Evolutionary conservation across 2,797 vertebrate species (phyloP).

Genomic region (Neopelma chrysocephalum): DNA sequence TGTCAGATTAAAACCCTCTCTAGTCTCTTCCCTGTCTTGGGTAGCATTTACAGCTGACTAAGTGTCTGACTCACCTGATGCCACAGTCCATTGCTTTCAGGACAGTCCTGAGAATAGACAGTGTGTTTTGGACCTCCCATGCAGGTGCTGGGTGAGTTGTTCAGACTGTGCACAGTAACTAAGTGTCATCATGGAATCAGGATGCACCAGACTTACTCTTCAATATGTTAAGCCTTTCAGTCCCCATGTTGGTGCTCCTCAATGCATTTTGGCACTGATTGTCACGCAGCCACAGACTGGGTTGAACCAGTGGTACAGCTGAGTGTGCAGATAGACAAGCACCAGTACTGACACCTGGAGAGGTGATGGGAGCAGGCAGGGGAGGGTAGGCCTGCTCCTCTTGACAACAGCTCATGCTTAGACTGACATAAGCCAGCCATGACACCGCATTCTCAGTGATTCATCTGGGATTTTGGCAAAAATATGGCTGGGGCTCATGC

Average conservation of each 20-base stretch:
- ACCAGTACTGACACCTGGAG: not conserved
- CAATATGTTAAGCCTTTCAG: not conserved
- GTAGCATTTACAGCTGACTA: not conserved
- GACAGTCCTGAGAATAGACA: not conserved
- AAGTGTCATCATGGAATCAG: not conserved
- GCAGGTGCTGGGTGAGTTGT: not conserved
- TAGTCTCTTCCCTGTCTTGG: not conserved
- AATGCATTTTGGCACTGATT: not conserved
- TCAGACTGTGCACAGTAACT: not conserved
- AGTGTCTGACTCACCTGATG: not conserved
- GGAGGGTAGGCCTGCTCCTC: not conserved
- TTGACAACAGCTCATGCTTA: not conserved
- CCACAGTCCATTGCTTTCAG: not conserved
- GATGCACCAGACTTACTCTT: not conserved
- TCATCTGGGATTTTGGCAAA: not conserved
- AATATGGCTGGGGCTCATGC: not conserved
- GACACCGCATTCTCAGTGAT: not conserved
- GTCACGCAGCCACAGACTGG: not conserved
- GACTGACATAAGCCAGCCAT: not conserved
- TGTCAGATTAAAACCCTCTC: conserved; percentile 7
- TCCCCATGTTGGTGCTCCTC: not conserved
- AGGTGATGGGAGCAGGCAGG: not conserved
- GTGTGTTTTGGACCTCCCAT: not conserved
- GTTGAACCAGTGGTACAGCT: not conserved
- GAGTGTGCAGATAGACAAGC: not conserved